Evolutionary conservation across 2,797 vertebrate genomes (phyloP).

Genomic region (Periparus ater): DNA sequence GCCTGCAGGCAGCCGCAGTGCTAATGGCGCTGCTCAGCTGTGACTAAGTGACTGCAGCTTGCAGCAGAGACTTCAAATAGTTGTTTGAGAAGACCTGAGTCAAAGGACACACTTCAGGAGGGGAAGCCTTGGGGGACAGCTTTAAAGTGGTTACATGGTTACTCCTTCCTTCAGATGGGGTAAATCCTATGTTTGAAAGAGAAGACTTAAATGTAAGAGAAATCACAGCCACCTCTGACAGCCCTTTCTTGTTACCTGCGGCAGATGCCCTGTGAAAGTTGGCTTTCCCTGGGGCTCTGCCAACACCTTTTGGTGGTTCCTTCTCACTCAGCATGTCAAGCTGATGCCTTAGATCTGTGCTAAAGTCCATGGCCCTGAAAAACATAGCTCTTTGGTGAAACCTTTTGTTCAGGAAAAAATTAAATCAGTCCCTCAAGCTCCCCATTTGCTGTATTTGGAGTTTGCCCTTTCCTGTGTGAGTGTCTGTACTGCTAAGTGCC

Average conservation of each 20-base stretch:
- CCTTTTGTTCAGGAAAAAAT: not conserved
- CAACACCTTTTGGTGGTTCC: not conserved
- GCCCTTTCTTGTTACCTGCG: not conserved
- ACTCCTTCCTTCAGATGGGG: not conserved
- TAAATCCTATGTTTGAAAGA: not conserved
- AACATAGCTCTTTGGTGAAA: not conserved
- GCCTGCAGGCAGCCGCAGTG: not conserved
- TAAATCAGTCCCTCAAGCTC: not conserved
- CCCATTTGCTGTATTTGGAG: not conserved
- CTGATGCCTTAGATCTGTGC: not conserved
- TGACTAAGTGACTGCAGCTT: slow-evolving; percentile 35
- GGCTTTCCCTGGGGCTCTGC: not conserved
- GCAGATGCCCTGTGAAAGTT: not conserved
- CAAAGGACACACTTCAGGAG: not conserved
- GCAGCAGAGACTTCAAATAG: not conserved
- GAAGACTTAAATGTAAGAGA: not conserved
- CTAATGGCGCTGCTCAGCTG: slow-evolving; percentile 18
- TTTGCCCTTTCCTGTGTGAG: not conserved
- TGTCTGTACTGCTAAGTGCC: not conserved
- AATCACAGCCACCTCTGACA: not conserved
- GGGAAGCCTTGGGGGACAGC: not conserved
- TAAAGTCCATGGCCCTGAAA: not conserved
- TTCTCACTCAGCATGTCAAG: not conserved
- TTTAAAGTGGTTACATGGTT: not conserved
- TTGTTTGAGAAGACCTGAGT: not conserved